Evolutionary conservation across 2,888 invertebrate species (phyloP), one percentile per base, ranked within the genome.

Genomic region (Malacosoma neustria): DNA sequence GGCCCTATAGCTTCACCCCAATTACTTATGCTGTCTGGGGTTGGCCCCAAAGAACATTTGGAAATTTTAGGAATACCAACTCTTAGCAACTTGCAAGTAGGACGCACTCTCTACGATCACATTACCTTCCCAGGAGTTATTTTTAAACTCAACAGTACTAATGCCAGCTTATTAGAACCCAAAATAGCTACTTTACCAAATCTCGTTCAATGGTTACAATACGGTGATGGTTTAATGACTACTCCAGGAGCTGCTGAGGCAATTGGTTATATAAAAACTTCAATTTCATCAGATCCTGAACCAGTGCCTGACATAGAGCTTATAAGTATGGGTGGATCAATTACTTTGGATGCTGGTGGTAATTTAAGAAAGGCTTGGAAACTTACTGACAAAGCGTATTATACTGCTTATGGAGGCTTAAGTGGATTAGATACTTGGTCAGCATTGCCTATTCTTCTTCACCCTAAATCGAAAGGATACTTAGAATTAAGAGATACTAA

Each of bases 1-100:
- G 97, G 98, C 1, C 89, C 96, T 1, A 91, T 98, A 43, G 94
- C 93, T 54, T 93, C 95, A 0, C 96, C 97, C 0, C 97, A 98
- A 67, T 64, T 98, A 11, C 87, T 98, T n/a, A 94, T 97, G 94
- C 72, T 98, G 1, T 96, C 96, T 3, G 96, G 96, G 7, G 64
- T 90, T 9, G 90, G 90, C 0, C 89, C 89, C 0, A 67, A 71
- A 40, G 73, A 89, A 42, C 87, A 91, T 55, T 72, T 92, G 1
- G 63, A 85, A 40, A 71, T 81, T 5, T 71, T 89, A 3, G 85
- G 84, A 0, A 88, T 92, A 40, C 90, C 91, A 0, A 72, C 92
- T 1, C 56, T 92, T 1, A 70, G 88, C 36, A 87, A 91, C 45
- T 65, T 92, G 35, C 90, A 89, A 11, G 92, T 93, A 6, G 93